Percentiles rank a stretch among this genome's conserved stretches.
phyloP scores from a whole-genome alignment of 2,113 vertebrate species.

The Microtus montanus region DNA sequence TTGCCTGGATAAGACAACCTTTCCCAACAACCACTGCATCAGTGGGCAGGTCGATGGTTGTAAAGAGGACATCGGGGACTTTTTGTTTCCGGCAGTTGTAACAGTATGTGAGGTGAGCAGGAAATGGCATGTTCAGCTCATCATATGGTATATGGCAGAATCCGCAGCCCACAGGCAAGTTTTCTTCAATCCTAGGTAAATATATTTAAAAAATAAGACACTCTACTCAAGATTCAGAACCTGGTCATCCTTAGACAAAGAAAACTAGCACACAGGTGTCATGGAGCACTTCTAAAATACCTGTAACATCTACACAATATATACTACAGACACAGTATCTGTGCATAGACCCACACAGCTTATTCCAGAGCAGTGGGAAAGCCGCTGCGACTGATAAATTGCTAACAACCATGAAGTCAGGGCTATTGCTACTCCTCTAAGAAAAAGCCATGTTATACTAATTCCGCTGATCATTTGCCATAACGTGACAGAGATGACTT shows the following conservation, averaged over 20 bases:
- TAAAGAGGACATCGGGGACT: slow-evolving; percentile 96
- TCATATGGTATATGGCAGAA: slow-evolving; percentile 99
- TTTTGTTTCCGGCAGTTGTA: slow-evolving; percentile 95
- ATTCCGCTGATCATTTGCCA: not conserved
- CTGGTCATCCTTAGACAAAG: not conserved
- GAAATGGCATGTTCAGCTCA: slow-evolving; percentile 98
- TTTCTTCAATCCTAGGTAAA: slow-evolving; percentile 93
- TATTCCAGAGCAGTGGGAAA: not conserved
- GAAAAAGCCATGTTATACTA: not conserved
- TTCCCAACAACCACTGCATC: slow-evolving; percentile 92
- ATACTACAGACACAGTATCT: not conserved
- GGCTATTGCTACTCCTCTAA: not conserved
- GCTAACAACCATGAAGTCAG: not conserved
- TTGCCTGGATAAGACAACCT: slow-evolving; percentile 96
- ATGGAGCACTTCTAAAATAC: slow-evolving; percentile 15
- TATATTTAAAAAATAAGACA: slow-evolving; percentile 52
- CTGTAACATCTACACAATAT: not conserved
- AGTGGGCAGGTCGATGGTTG: slow-evolving; percentile 92
- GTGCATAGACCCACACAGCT: not conserved
- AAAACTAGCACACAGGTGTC: not conserved
- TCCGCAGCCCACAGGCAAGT: slow-evolving; percentile 90
- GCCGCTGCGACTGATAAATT: not conserved
- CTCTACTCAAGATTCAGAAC: not conserved
- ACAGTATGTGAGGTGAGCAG: slow-evolving; percentile 96
- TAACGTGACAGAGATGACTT: not conserved